Conservation (phyloP, 1,140 invertebrate species). For the Saccostrea glomerata region DNA sequence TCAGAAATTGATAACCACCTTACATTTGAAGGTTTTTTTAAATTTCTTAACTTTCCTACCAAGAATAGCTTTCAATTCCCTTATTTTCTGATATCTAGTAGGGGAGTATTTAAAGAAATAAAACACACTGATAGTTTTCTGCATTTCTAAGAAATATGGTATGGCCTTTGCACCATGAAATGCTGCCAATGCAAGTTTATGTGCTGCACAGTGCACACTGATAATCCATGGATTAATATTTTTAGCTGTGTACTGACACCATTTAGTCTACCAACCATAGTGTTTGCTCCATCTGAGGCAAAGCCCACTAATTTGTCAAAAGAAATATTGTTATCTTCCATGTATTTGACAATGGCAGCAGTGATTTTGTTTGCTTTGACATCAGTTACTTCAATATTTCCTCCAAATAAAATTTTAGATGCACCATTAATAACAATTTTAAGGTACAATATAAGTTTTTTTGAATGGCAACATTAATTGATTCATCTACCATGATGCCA, state of each 20-base stretch:
- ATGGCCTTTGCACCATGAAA: constrained; percentile 44
- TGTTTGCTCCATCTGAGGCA: constrained; percentile 41
- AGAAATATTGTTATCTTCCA: neutral
- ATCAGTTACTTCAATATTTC: constrained; percentile 42
- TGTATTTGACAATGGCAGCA: constrained; percentile 15
- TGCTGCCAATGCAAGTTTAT: constrained; percentile 41
- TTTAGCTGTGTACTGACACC: constrained; percentile 38
- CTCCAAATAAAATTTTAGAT: constrained; percentile 40
- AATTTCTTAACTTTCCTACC: constrained; percentile 44
- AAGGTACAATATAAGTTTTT: constrained; percentile 44
- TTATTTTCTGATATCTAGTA: constrained; percentile 45
- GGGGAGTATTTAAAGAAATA: constrained; percentile 43
- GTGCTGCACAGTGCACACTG: constrained; percentile 39
- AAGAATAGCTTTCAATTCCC: constrained; percentile 45
- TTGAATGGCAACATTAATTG: constrained; percentile 37
- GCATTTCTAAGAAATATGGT: constrained; percentile 31
- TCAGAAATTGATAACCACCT: constrained; percentile 51
- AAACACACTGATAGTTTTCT: constrained; percentile 39
- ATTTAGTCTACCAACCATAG: constrained; percentile 40
- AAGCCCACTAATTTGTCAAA: constrained; percentile 42
- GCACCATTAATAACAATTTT: constrained; percentile 21
- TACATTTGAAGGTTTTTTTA: constrained; percentile 46
- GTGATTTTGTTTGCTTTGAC: constrained; percentile 45
- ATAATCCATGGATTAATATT: constrained; percentile 27
- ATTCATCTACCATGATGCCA: constrained; percentile 49